Base-by-base conservation (phyloP, 2,888 invertebrate genomes). In the Entomobrya multifasciata region DNA sequence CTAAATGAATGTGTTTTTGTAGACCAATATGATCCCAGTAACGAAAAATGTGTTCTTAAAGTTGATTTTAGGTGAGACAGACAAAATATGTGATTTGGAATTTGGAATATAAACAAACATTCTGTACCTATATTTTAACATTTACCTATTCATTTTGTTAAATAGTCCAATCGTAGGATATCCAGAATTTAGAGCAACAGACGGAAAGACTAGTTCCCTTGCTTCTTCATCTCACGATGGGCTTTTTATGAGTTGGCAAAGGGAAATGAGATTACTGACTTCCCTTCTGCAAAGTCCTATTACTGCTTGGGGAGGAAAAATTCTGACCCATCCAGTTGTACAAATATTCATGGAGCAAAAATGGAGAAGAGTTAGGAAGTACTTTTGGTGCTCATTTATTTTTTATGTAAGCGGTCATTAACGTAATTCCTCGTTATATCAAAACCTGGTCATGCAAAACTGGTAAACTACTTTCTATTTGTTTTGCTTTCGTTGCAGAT, bases 291-390 rank as follows among this genome's bases (percentile, higher is more conserved):
- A 81, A 60, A 81, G 44, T 41, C 82, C 78, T 22, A 88, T 83
- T n/a, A 76, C 83, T 1, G 76, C 65, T 0, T 83, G 83, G 83
- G 76, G 83, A 0, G 62, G 76, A 5, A 86, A 88, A 70, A 86
- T 90, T 20, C 82, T 90, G 22, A 86, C 87, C 0, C 90, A 90
- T 86, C 90, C 90, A 0, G 86, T 89, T 11, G 88, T 88, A 20
- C 84, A 83, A 17, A 86, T 90, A 17, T 90, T 90, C 81, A 84
- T 90, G 20, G 86, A 90, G 60, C 87, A 88, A 36, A 90, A 90
- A 72, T 90, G 90, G 90, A 87, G 82, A 52, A 80, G 89, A 13
- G 88, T 90, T 52, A 70, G 89, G 8, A 89, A 88, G 55, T 88
- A 89, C 47, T 90, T 89, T 65, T 82, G 88, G 80, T 36, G 70